Percentiles rank a stretch among this genome's conserved stretches.
phyloP scores from a whole-genome alignment of 1,140 invertebrate genomes.

The Wiebesia pumilae region DNA sequence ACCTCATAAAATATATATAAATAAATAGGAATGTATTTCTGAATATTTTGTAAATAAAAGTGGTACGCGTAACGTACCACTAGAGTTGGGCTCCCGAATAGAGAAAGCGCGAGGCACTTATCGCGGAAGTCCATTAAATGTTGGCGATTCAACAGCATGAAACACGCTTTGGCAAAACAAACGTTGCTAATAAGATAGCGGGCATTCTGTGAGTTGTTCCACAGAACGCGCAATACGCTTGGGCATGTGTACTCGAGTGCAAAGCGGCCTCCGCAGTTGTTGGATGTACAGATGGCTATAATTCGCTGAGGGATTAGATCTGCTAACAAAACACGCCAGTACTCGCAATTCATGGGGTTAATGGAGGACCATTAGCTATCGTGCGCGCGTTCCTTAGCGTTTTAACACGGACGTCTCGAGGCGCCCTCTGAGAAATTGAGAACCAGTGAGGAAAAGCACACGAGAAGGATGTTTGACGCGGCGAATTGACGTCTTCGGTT shows the following conservation, averaged over 20 bases:
- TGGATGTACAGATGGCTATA: background rate
- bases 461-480: background rate
- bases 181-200: background rate
- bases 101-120: too few relatives aligned
- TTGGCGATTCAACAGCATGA: background rate
- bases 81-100: too few relatives aligned
- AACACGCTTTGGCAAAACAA: conserved; percentile 36
- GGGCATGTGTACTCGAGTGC: background rate
- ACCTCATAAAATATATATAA: too few relatives aligned
- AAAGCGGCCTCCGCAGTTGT: background rate
- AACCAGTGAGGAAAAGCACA: too few relatives aligned
- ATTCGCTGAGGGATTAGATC: background rate
- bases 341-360: background rate
- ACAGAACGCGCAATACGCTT: background rate
- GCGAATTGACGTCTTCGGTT: background rate
- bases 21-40: too few relatives aligned
- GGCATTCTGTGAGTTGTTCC: background rate
- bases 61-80: too few relatives aligned
- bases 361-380: background rate
- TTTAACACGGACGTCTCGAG: background rate
- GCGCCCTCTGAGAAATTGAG: background rate
- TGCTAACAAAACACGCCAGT: background rate
- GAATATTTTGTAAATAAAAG: too few relatives aligned
- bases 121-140: background rate
- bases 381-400: background rate